These are phyloP conservation scores for Shargacucullia verbasci DNA, from an alignment of 2,888 invertebrate species.

Conservation along the genomic window DNA sequence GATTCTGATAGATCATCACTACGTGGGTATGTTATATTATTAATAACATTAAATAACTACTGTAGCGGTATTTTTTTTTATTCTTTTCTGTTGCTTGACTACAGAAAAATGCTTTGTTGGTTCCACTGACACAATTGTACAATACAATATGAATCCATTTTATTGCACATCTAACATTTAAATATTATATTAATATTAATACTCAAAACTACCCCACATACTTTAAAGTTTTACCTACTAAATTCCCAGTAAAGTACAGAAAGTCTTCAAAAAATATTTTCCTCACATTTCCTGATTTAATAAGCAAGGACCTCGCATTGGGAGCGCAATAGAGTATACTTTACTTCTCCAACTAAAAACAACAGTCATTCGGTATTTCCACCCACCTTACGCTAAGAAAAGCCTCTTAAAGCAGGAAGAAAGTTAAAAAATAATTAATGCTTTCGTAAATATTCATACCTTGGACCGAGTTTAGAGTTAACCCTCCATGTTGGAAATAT, in stretches of 20 bases:
- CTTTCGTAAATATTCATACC: conserved; percentile 90
- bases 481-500: conserved; percentile 69
- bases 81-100: too few relatives aligned
- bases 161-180: too few relatives aligned
- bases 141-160: too few relatives aligned
- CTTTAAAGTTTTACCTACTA: too few relatives aligned
- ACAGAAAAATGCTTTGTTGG: too few relatives aligned
- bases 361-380: conserved; percentile 75
- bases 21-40: too few relatives aligned
- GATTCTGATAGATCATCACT: too few relatives aligned
- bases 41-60: too few relatives aligned
- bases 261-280: conserved; percentile 33
- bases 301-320: conserved; percentile 48
- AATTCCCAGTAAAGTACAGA: conserved; percentile 12
- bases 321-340: conserved; percentile 52
- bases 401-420: conserved; percentile 84
- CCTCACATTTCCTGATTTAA: conserved; percentile 47
- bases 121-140: too few relatives aligned
- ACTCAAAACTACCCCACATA: too few relatives aligned
- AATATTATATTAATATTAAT: too few relatives aligned
- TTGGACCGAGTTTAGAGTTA: conserved; percentile 85
- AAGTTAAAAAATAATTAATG: conserved; percentile 90
- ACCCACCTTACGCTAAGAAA: conserved; percentile 78
- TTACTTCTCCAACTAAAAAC: conserved; percentile 61
- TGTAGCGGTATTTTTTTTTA: too few relatives aligned